phyloP scores from a whole-genome alignment of 2,113 vertebrate species.

The Triplophysa dalaica region DNA sequence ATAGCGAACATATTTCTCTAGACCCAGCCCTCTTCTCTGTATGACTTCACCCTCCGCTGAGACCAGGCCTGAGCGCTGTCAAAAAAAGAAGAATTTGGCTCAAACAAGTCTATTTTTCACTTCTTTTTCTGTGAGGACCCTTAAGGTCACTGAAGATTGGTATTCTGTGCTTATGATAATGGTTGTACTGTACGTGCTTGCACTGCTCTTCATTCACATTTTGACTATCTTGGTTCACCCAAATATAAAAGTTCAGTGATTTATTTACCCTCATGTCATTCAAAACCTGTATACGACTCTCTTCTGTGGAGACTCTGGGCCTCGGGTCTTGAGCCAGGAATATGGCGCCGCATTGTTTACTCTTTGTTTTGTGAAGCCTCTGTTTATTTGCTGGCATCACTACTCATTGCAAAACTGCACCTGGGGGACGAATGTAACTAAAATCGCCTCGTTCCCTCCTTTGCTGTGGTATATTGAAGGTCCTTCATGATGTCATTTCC shows the following conservation, averaged over 20 bases:
- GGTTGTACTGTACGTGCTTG: background rate
- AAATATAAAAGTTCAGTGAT: too few relatives aligned
- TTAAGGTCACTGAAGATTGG: background rate
- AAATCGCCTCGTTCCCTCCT: too few relatives aligned
- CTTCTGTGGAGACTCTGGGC: background rate
- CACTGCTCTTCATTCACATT: background rate
- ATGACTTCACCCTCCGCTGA: slow-evolving; percentile 73
- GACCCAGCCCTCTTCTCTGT: slow-evolving; percentile 52
- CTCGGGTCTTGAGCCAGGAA: background rate
- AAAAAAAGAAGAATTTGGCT: slow-evolving; percentile 7
- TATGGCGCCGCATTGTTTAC: background rate
- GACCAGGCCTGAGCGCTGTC: slow-evolving; percentile 50
- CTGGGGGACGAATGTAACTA: too few relatives aligned
- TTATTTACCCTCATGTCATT: too few relatives aligned
- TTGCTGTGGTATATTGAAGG: background rate
- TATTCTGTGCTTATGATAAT: background rate
- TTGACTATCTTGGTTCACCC: background rate
- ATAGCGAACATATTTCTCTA: slow-evolving; percentile 73
- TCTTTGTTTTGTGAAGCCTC: background rate
- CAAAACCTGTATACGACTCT: too few relatives aligned
- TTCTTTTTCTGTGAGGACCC: background rate
- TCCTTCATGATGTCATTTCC: slow-evolving; percentile 17
- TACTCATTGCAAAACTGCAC: background rate
- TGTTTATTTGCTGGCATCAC: background rate
- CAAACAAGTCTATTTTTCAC: slow-evolving; percentile 2